Conservation (phyloP, 2,797 vertebrate species). For the Geotrypetes seraphini region DNA sequence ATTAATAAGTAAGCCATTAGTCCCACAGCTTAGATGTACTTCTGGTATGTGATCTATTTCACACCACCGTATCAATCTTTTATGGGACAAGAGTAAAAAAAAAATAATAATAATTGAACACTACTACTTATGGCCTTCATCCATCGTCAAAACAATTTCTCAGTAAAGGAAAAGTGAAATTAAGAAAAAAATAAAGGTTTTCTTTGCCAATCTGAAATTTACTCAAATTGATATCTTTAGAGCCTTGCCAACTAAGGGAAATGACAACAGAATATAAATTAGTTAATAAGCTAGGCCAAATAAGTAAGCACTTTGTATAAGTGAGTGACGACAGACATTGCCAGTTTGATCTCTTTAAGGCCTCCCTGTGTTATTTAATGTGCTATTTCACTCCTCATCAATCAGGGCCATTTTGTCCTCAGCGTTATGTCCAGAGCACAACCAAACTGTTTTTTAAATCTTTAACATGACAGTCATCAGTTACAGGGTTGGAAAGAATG, state of each 20-base stretch:
- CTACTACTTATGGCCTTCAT: neutral
- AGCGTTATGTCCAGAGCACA: too few species aligned
- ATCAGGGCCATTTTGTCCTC: too few species aligned
- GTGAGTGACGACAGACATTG: neutral
- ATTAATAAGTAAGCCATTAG: slow-evolving; percentile 39
- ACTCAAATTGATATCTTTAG: slow-evolving; percentile 12
- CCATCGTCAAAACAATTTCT: neutral
- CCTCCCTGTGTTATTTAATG: too few species aligned
- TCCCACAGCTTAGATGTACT: slow-evolving; percentile 19
- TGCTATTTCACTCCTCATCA: too few species aligned
- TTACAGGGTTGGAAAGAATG: too few species aligned
- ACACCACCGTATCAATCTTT: slow-evolving; percentile 20
- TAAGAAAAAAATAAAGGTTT: neutral
- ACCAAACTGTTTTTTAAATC: too few species aligned
- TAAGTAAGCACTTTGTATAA: slow-evolving; percentile 11
- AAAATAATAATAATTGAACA: neutral
- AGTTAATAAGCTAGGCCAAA: neutral
- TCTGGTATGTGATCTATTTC: slow-evolving; percentile 9
- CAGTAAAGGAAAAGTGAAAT: neutral
- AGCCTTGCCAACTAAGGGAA: slow-evolving; percentile 19
- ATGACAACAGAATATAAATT: slow-evolving; percentile 3
- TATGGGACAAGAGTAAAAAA: slow-evolving; percentile 13
- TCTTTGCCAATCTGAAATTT: neutral
- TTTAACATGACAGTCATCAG: too few species aligned
- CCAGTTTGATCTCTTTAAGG: neutral